Percentiles rank a stretch among this genome's conserved stretches.
Evolutionary conservation across 2,113 vertebrate genomes (phyloP).

Genomic region (Neoarius graeffei): DNA sequence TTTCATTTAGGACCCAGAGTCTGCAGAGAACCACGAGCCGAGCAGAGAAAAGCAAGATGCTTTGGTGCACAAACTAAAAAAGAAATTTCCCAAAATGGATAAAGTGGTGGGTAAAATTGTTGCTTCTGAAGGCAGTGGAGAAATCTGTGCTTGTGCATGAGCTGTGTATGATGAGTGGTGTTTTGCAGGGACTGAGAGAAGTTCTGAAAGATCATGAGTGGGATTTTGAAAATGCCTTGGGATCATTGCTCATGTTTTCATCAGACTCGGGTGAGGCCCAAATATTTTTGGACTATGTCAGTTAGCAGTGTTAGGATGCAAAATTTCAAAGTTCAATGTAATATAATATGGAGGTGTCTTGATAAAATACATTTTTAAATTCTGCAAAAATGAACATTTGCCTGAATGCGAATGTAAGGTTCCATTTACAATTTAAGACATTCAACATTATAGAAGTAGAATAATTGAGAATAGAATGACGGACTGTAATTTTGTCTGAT

Average conservation of each 20-base stretch:
- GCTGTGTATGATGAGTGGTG: not conserved
- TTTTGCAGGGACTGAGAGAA: constrained; percentile 82
- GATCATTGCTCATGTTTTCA: constrained; percentile 84
- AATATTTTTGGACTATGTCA: not conserved
- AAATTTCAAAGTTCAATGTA: not conserved
- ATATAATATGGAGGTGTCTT: not conserved
- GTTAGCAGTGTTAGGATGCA: not conserved
- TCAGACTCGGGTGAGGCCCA: constrained; percentile 71
- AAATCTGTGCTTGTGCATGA: not conserved
- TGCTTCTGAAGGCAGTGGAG: not conserved
- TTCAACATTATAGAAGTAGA: not conserved
- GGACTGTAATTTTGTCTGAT: not conserved
- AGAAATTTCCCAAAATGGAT: constrained; percentile 83
- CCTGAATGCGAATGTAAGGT: not conserved
- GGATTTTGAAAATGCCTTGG: constrained; percentile 83
- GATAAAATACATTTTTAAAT: not conserved
- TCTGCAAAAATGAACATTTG: not conserved
- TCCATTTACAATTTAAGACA: not conserved
- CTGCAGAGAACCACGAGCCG: constrained; percentile 61
- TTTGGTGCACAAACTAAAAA: constrained; percentile 85
- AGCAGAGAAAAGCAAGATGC: constrained; percentile 81
- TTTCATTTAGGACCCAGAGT: constrained; percentile 29
- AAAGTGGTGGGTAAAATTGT: constrained; percentile 77
- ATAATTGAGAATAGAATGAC: not conserved
- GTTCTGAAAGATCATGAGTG: constrained; percentile 91